phyloP scores from a whole-genome alignment of 2,113 vertebrate genomes.

The Butorides virescens region DNA sequence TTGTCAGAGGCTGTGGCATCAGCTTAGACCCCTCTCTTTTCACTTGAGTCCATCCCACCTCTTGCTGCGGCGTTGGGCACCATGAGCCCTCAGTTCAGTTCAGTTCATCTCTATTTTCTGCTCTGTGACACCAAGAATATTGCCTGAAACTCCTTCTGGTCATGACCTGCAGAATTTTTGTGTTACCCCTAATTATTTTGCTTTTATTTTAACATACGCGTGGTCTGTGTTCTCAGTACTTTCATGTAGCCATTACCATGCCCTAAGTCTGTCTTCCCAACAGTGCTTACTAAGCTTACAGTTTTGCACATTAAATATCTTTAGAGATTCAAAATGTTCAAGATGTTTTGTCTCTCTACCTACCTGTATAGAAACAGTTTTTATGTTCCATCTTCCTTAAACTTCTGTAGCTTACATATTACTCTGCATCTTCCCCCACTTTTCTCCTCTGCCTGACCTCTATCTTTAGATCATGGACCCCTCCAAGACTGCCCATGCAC shows the following conservation, averaged over 20 bases:
- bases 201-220: neutral
- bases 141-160: neutral
- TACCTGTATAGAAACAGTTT: neutral
- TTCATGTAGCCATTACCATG: fast-evolving
- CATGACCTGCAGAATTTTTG: neutral
- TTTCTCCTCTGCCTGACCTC: neutral
- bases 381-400: neutral
- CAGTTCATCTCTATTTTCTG: neutral
- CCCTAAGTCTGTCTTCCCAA: neutral
- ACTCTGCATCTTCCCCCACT: fast-evolving
- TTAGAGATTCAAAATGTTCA: neutral
- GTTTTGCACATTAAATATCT: neutral
- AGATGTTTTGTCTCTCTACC: neutral
- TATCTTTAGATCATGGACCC: fast-evolving
- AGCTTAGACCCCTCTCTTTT: neutral
- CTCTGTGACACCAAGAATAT: neutral
- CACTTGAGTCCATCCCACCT: neutral
- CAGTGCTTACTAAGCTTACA: fast-evolving
- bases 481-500: neutral
- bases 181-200: neutral
- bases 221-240: neutral
- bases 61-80: neutral
- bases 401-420: neutral
- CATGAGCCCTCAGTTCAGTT: too few relatives aligned
- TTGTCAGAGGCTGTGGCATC: neutral